These are phyloP conservation scores for Pavo muticus DNA, from an alignment of 2,113 vertebrate genomes.

Conservation along the genomic window DNA sequence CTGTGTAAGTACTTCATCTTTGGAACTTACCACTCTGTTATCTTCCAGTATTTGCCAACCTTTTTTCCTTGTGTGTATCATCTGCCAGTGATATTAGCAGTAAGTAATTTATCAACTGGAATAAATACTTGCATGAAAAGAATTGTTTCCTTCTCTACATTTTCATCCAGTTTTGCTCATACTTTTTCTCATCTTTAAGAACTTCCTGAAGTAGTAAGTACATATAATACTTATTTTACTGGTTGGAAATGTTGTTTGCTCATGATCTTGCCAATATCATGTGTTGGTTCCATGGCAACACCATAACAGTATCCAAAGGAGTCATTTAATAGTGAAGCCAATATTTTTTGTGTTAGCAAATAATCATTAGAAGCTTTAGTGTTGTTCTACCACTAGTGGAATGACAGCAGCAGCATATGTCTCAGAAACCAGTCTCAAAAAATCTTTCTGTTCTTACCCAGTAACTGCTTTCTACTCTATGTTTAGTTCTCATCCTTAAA, in stretches of 20 bases:
- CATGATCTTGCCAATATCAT: not conserved
- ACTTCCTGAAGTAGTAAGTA: not conserved
- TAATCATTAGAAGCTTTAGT: slow-evolving; percentile 11
- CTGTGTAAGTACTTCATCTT: not conserved
- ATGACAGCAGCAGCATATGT: not conserved
- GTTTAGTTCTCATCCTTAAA: not conserved
- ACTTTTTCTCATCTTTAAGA: not conserved
- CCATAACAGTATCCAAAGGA: not conserved
- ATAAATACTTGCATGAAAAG: not conserved
- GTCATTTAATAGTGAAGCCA: not conserved
- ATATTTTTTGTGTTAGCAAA: slow-evolving; percentile 17
- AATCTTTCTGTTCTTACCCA: not conserved
- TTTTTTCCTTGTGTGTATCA: not conserved
- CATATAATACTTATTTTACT: not conserved
- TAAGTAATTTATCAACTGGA: not conserved
- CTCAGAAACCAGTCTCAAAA: not conserved
- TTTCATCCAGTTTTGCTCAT: not conserved
- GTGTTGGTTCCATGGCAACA: slow-evolving; percentile 11
- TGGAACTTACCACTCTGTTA: not conserved
- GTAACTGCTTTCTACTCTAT: not conserved
- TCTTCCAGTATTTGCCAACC: not conserved
- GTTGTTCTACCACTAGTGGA: not conserved
- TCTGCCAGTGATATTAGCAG: not conserved
- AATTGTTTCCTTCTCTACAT: not conserved
- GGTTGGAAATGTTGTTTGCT: not conserved